Conservation (phyloP, 2,888 invertebrate species). For the Scrobipalpa atriplicella region DNA sequence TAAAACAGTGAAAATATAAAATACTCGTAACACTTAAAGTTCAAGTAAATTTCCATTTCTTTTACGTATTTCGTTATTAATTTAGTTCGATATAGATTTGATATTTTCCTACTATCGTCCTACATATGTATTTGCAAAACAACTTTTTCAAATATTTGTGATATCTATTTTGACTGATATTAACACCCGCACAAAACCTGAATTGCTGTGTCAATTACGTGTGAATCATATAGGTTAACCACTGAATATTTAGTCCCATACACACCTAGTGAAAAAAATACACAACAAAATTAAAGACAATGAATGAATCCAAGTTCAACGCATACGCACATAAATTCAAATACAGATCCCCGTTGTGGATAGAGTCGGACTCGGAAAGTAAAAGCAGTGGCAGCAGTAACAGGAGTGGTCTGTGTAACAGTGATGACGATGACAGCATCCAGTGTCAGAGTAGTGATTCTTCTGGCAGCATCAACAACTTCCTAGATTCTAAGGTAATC, state of each 20-base stretch:
- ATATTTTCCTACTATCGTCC: too few species aligned
- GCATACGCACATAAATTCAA: constrained; percentile 75
- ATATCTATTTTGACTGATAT: too few species aligned
- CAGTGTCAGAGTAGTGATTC: constrained; percentile 55
- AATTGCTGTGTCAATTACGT: too few species aligned
- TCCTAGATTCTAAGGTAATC: constrained; percentile 71
- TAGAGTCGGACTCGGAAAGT: constrained; percentile 75
- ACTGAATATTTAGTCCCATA: background rate
- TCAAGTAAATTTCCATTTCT: too few species aligned
- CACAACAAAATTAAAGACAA: background rate
- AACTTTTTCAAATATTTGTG: too few species aligned
- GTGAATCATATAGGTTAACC: too few species aligned
- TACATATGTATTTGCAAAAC: too few species aligned
- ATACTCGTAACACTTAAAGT: too few species aligned
- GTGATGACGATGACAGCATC: constrained; percentile 66
- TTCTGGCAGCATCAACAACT: constrained; percentile 76
- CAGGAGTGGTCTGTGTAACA: constrained; percentile 44
- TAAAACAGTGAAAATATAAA: background rate
- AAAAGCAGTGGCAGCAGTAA: constrained; percentile 47
- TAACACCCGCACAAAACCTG: too few species aligned
- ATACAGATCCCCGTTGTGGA: constrained; percentile 77
- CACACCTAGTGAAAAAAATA: background rate
- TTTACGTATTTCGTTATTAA: too few species aligned
- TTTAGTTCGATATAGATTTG: too few species aligned
- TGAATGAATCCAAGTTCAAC: constrained; percentile 54